Evolutionary conservation across 2,888 invertebrate species (phyloP).

Genomic region (Scaptomyza polygonia): DNA sequence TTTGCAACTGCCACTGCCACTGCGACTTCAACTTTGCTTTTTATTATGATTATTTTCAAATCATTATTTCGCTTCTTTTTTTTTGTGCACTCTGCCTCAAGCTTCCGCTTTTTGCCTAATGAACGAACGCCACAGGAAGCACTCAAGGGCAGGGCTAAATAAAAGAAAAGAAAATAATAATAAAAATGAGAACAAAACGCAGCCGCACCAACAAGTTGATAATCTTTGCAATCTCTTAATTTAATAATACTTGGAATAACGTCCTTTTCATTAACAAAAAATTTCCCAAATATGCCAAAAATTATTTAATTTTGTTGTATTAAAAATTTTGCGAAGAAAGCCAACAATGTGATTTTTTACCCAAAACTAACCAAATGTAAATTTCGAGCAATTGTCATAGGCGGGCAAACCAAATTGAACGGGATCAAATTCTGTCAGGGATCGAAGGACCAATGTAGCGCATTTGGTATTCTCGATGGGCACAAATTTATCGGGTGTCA

Average conservation of each 20-base stretch:
- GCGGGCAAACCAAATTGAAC: conserved; percentile 92
- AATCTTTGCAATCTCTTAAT: conserved; percentile 14
- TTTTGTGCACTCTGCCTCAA: conserved; percentile 12
- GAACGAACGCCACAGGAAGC: conserved; percentile 68
- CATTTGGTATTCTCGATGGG: conserved; percentile 84
- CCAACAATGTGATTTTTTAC: neutral
- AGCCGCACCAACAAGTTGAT: conserved; percentile 13
- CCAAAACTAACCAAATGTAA: conserved; percentile 50
- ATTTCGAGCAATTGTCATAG: conserved; percentile 36
- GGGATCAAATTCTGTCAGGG: conserved; percentile 91
- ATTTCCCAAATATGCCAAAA: too few relatives aligned
- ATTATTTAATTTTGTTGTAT: too few relatives aligned
- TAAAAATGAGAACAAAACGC: conserved; percentile 23
- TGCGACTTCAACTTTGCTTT: conserved; percentile 41
- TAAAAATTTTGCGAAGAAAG: neutral
- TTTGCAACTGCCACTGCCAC: conserved; percentile 49
- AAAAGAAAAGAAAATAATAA: conserved; percentile 16
- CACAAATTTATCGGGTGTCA: conserved; percentile 89
- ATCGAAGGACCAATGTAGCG: conserved; percentile 89
- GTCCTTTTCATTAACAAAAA: too few relatives aligned
- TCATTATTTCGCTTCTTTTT: conserved; percentile 43
- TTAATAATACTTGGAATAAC: conserved; percentile 21
- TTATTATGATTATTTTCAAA: conserved; percentile 50
- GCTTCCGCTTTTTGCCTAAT: conserved; percentile 63
- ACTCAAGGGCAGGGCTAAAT: conserved; percentile 58